Evolutionary conservation across 2,113 vertebrate genomes (phyloP).

Genomic region (Hippocampus guttulatus): DNA sequence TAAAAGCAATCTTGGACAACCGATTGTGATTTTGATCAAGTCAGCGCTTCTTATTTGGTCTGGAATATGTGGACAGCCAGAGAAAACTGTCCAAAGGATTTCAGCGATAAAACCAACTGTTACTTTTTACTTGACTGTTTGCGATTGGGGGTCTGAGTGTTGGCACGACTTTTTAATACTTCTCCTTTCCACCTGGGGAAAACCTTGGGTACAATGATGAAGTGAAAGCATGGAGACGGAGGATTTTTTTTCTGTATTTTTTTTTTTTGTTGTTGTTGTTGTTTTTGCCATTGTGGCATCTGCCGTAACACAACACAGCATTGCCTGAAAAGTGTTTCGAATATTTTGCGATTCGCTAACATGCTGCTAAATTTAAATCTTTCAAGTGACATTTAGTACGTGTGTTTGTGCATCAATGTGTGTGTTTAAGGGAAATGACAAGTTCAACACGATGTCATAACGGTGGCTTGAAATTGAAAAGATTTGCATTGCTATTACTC

Average conservation of each 20-base stretch:
- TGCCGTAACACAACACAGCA: neutral
- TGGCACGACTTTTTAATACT: neutral
- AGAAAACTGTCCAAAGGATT: neutral
- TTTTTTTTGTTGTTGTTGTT: neutral
- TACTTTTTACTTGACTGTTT: conserved; percentile 7
- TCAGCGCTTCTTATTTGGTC: conserved; percentile 3
- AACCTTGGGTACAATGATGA: neutral
- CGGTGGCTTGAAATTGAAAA: neutral
- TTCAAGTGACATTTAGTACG: neutral
- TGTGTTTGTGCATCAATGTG: too few relatives aligned
- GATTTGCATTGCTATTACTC: neutral
- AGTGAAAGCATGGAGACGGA: neutral
- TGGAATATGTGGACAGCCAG: neutral
- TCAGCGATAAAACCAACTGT: neutral
- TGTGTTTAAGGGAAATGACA: too few relatives aligned
- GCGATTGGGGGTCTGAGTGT: neutral
- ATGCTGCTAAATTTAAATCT: neutral
- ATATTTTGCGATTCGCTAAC: neutral
- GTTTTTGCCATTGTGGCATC: neutral
- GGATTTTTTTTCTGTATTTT: neutral
- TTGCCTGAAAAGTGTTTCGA: neutral
- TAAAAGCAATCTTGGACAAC: neutral
- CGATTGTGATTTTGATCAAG: conserved; percentile 5
- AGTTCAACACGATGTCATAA: too few relatives aligned
- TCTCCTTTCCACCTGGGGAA: neutral